These are phyloP conservation scores for Umimayanthus kanabou DNA, from an alignment of 92 coral and sea anemone species.

Conservation along the genomic window DNA sequence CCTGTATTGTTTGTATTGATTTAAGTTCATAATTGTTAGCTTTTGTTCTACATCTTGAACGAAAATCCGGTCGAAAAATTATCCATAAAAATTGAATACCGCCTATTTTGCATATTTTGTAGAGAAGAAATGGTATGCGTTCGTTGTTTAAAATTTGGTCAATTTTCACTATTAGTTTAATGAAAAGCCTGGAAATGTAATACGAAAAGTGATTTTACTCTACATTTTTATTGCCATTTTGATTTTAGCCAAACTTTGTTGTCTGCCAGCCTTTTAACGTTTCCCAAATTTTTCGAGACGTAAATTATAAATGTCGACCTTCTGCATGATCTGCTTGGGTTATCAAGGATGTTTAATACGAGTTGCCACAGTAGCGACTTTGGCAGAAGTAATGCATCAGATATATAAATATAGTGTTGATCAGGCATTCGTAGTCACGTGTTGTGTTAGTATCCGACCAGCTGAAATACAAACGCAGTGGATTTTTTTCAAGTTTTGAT, in stretches of 20 bases:
- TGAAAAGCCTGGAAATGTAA: not conserved
- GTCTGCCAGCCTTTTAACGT: too few species aligned
- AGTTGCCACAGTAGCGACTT: not conserved
- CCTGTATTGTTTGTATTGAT: too few species aligned
- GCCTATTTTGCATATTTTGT: not conserved
- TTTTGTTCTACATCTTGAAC: not conserved
- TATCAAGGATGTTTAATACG: too few species aligned
- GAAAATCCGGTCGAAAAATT: not conserved
- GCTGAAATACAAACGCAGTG: not conserved
- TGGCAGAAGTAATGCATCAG: not conserved
- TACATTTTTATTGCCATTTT: too few species aligned
- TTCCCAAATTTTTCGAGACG: not conserved
- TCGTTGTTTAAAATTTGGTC: not conserved
- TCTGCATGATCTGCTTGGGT: not conserved
- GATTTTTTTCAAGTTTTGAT: not conserved
- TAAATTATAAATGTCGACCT: not conserved
- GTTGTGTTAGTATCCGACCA: not conserved
- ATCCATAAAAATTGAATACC: not conserved
- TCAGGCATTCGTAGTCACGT: not conserved
- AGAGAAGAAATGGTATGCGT: not conserved
- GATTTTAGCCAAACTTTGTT: too few species aligned
- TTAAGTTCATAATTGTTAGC: not conserved
- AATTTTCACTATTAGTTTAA: not conserved
- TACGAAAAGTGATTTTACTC: too few species aligned
- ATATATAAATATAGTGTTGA: not conserved